A percentile compares a stretch with the other conserved stretches of the same genome.
phyloP scores from a whole-genome alignment of 2,113 vertebrate genomes.

The Seriola rivoliana region DNA sequence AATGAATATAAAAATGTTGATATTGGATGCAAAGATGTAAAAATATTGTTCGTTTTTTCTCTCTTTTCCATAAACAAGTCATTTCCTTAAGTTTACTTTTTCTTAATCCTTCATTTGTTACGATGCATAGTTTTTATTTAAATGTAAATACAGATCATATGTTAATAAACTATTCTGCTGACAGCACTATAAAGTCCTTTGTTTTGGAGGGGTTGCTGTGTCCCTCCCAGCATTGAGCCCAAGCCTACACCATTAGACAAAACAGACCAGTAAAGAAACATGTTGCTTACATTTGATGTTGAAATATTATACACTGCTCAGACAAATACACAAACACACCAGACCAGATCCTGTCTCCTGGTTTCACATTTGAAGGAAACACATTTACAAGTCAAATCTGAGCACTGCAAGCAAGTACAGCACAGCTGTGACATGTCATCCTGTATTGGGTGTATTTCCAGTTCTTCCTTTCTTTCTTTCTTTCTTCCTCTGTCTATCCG shows the following conservation, averaged over 20 bases:
- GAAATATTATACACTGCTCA: not conserved
- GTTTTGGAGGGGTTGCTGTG: no score
- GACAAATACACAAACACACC: slow-evolving; percentile 4
- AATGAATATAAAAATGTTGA: no score
- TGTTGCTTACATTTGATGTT: not conserved
- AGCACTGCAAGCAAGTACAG: not conserved
- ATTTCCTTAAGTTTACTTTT: no score
- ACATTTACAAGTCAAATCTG: slow-evolving; percentile 72
- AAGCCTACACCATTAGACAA: not conserved
- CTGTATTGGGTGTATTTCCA: not conserved
- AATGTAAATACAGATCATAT: no score
- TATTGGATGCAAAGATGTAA: no score
- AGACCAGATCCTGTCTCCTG: slow-evolving; percentile 1
- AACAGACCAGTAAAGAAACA: not conserved
- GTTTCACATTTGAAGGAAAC: slow-evolving; percentile 50
- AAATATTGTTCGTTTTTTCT: no score
- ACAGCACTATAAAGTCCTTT: no score
- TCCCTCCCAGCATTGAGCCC: no score
- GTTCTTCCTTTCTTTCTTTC: not conserved
- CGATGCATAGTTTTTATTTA: no score
- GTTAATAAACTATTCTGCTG: no score
- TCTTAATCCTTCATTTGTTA: no score
- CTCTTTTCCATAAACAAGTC: no score
- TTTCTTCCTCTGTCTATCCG: not conserved
- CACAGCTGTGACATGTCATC: not conserved